A percentile compares a stretch with the other conserved stretches of the same genome.
Conservation (phyloP, 30 jellyfish, hydroid and myxozoan species). For the Turritopsis dohrnii region DNA sequence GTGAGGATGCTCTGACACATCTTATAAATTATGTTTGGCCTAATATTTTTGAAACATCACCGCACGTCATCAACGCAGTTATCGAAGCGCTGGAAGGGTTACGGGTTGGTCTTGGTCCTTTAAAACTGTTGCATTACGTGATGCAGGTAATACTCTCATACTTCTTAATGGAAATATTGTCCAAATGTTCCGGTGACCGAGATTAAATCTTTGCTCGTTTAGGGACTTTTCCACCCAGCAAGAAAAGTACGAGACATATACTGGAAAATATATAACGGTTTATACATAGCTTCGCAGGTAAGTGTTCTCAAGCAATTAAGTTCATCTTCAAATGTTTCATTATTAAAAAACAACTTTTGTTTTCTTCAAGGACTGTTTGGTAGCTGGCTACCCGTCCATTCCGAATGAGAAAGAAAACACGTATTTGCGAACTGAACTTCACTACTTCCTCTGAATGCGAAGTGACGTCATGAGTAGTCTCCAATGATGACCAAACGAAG, state of each 20-base stretch:
- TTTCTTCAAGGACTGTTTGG: slow-evolving; percentile 77
- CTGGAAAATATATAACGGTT: slow-evolving; percentile 91
- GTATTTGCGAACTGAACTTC: slow-evolving; percentile 90
- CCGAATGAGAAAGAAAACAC: slow-evolving; percentile 84
- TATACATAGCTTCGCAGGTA: slow-evolving; percentile 99
- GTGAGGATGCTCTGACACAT: slow-evolving; percentile 97
- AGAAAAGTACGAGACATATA: slow-evolving; percentile 96
- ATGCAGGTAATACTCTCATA: slow-evolving; percentile 90
- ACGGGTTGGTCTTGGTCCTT: slow-evolving; percentile 93
- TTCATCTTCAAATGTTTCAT: background rate
- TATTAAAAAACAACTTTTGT: background rate
- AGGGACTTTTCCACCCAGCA: slow-evolving; percentile 99
- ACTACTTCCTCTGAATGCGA: slow-evolving; percentile 53
- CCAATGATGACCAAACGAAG: background rate
- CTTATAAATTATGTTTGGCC: slow-evolving; percentile 94
- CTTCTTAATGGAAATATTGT: too few relatives aligned
- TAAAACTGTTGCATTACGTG: slow-evolving; percentile 71
- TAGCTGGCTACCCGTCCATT: slow-evolving; percentile 92
- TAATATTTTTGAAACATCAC: slow-evolving; percentile 95
- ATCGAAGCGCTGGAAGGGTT: slow-evolving; percentile 97
- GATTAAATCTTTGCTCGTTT: too few relatives aligned
- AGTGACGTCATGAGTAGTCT: background rate
- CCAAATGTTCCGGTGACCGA: too few relatives aligned
- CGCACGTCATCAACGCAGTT: slow-evolving; percentile 98
- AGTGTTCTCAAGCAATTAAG: too few relatives aligned